Evolutionary conservation across 2,797 vertebrate genomes (phyloP).

Genomic region (Scomberomorus guttatus): DNA sequence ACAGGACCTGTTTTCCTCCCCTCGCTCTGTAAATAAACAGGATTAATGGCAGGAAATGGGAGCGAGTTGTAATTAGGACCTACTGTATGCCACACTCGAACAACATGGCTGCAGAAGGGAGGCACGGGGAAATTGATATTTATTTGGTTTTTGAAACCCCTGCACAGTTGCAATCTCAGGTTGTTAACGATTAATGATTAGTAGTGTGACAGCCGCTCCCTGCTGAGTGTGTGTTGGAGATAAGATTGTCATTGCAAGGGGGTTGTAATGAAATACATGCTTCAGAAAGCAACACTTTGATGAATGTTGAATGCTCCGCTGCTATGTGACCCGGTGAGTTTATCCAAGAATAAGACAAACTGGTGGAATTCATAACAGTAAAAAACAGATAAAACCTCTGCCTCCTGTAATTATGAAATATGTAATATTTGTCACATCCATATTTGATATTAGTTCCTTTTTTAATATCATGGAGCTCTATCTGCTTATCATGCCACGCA

Average conservation of each 20-base stretch:
- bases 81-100: slow-evolving; percentile 38
- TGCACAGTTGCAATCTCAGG: slow-evolving; percentile 60
- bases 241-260: slow-evolving; percentile 63
- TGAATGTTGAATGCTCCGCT: slow-evolving; percentile 54
- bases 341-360: slow-evolving; percentile 52
- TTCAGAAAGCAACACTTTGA: slow-evolving; percentile 59
- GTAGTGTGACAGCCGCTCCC: slow-evolving; percentile 41
- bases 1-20: slow-evolving; percentile 25
- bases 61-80: slow-evolving; percentile 56
- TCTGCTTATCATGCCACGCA: slow-evolving; percentile 32
- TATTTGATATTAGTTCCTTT: slow-evolving; percentile 39
- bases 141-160: slow-evolving; percentile 69
- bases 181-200: slow-evolving; percentile 79
- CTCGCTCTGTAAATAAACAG: slow-evolving; percentile 54
- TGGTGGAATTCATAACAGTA: slow-evolving; percentile 27
- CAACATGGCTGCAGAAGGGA: slow-evolving; percentile 31
- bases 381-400: slow-evolving; percentile 30
- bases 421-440: slow-evolving; percentile 35
- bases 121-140: slow-evolving; percentile 70
- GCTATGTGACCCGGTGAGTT: slow-evolving; percentile 49
- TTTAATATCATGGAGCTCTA: slow-evolving; percentile 21
- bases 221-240: slow-evolving; percentile 62
- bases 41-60: slow-evolving; percentile 62
- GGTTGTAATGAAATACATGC: slow-evolving; percentile 72
- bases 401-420: slow-evolving; percentile 43